phyloP scores from a whole-genome alignment of 2,113 vertebrate species.

The Bostrychus sinensis region DNA sequence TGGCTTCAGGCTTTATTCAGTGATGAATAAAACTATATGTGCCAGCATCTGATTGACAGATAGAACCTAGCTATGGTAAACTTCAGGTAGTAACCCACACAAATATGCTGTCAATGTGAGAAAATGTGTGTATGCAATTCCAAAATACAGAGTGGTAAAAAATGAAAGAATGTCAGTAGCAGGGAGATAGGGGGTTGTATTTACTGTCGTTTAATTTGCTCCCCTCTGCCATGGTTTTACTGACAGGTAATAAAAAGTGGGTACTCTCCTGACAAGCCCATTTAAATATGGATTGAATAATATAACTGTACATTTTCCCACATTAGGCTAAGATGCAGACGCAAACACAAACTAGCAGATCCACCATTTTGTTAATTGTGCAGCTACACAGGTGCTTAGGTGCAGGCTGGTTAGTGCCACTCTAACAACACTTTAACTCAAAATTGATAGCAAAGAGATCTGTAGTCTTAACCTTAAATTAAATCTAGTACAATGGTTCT shows the following conservation, averaged over 20 bases:
- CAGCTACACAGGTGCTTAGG: no score
- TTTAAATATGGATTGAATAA: slow-evolving; percentile 79
- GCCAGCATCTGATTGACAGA: slow-evolving; percentile 62
- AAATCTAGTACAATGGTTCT: no score
- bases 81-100: slow-evolving; percentile 54
- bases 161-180: slow-evolving; percentile 43
- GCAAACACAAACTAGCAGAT: slow-evolving; percentile 39
- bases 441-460: no score
- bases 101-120: slow-evolving; percentile 61
- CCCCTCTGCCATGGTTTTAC: slow-evolving; percentile 60
- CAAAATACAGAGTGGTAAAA: slow-evolving; percentile 26
- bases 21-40: no score
- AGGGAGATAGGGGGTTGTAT: slow-evolving; percentile 61
- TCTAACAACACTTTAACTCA: no score
- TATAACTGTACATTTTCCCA: slow-evolving; percentile 64
- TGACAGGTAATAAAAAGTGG: slow-evolving; percentile 77
- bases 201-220: slow-evolving; percentile 74
- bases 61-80: slow-evolving; percentile 54
- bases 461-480: no score
- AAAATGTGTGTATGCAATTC: slow-evolving; percentile 35
- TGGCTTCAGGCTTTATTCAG: no score
- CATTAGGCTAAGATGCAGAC: slow-evolving; percentile 49
- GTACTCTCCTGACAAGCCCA: slow-evolving; percentile 72
- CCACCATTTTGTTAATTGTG: no score
- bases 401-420: no score